Evolutionary conservation across 2,113 vertebrate genomes (phyloP).

Genomic region (Cichladusa arquata): DNA sequence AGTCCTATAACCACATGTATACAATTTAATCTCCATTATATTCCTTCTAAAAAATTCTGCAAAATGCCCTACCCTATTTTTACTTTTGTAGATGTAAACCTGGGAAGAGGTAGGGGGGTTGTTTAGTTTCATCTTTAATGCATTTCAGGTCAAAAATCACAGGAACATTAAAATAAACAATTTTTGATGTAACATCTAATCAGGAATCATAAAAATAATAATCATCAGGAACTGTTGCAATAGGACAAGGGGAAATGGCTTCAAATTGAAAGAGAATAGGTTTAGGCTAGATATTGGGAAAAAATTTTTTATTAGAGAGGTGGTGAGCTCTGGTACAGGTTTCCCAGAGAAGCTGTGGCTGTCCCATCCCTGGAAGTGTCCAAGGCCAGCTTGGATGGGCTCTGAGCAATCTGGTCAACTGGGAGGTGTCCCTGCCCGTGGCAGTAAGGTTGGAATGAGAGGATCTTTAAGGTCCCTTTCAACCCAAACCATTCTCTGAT

Average conservation of each 20-base stretch:
- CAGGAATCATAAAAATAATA: neutral
- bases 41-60: neutral
- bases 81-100: neutral
- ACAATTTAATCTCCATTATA: neutral
- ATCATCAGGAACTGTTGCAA: too few relatives aligned
- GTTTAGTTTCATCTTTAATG: neutral
- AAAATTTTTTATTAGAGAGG: neutral
- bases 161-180: too few relatives aligned
- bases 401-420: neutral
- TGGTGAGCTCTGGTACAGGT: neutral
- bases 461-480: neutral
- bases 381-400: neutral
- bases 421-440: neutral
- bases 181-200: neutral
- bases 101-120: rapidly evolving
- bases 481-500: neutral
- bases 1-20: neutral
- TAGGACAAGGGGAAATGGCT: neutral
- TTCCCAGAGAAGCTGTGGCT: neutral
- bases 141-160: neutral
- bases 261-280: neutral
- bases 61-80: rapidly evolving
- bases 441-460: neutral
- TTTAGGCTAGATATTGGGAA: neutral
- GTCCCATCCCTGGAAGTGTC: too few relatives aligned